Conservation (phyloP, 2,888 invertebrate species). For the Chrysomela aeneicollis region DNA sequence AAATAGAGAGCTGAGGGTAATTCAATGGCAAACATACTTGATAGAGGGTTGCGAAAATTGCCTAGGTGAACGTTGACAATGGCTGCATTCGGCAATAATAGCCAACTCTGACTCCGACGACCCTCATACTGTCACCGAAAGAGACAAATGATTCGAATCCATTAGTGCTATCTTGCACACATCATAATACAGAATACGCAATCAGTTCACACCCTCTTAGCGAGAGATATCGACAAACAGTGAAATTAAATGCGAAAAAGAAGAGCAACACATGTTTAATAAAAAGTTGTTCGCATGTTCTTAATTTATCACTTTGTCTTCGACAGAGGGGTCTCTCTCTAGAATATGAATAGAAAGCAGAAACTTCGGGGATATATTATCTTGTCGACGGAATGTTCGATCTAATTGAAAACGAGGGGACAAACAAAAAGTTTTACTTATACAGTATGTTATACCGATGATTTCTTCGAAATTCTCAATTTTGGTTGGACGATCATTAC, state of each 20-base stretch:
- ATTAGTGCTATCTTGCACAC: slow-evolving; percentile 50
- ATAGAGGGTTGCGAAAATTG: slow-evolving; percentile 27
- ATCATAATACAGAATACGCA: slow-evolving; percentile 43
- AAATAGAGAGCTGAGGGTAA: not conserved
- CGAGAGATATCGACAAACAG: slow-evolving; percentile 43
- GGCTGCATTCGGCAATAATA: slow-evolving; percentile 28
- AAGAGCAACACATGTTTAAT: slow-evolving; percentile 49
- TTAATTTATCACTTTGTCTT: slow-evolving; percentile 37
- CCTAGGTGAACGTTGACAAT: slow-evolving; percentile 28
- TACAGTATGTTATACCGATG: too few species aligned
- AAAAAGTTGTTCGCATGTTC: slow-evolving; percentile 37
- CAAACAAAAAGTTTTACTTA: not conserved
- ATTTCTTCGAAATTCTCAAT: too few species aligned
- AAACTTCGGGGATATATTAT: not conserved
- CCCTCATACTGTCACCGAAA: slow-evolving; percentile 46
- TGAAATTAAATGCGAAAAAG: slow-evolving; percentile 41
- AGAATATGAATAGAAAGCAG: not conserved
- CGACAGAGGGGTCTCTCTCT: not conserved
- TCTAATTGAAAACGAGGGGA: not conserved
- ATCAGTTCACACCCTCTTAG: slow-evolving; percentile 34
- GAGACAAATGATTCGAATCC: slow-evolving; percentile 56
- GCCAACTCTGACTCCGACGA: slow-evolving; percentile 28
- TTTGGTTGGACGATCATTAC: too few species aligned
- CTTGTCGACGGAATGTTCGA: not conserved
- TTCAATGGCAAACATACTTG: slow-evolving; percentile 25